phyloP scores from a whole-genome alignment of 92 coral and sea anemone species.

The Scolanthus callimorphus region DNA sequence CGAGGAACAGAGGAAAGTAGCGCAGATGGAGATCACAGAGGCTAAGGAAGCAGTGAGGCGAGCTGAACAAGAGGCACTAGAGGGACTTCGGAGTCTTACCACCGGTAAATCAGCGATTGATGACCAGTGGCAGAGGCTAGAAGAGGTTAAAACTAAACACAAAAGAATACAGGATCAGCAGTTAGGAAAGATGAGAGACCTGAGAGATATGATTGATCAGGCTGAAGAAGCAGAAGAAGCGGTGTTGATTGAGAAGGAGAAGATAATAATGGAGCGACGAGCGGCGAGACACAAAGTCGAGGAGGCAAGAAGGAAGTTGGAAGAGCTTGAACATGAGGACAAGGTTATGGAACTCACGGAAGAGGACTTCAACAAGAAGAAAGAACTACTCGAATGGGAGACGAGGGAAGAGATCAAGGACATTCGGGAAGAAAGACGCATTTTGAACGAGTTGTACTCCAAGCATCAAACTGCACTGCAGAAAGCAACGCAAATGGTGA shows the following conservation, averaged over 20 bases:
- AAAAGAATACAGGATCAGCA: constrained; percentile 85
- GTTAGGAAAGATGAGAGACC: constrained; percentile 76
- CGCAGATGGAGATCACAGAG: constrained; percentile 76
- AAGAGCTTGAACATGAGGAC: constrained; percentile 87
- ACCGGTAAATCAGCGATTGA: constrained; percentile 98
- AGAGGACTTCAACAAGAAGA: constrained; percentile 92
- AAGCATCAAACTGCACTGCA: constrained; percentile 91
- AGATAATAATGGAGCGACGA: constrained; percentile 92
- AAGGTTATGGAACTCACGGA: constrained; percentile 83
- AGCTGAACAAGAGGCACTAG: constrained; percentile 89
- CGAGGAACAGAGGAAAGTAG: constrained; percentile 79
- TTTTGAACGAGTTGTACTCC: constrained; percentile 69
- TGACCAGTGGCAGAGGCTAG: constrained; percentile 80
- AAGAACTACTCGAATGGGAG: constrained; percentile 86
- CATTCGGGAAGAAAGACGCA: constrained; percentile 91
- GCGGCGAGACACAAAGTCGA: constrained; percentile 96
- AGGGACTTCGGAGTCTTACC: constrained; percentile 90
- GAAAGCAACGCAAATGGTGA: constrained; percentile 95
- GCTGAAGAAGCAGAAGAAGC: constrained; percentile 97
- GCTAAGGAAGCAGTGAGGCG: constrained; percentile 88
- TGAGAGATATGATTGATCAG: constrained; percentile 83
- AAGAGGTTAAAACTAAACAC: constrained; percentile 89
- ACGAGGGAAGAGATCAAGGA: constrained; percentile 95
- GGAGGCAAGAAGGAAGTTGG: constrained; percentile 86
- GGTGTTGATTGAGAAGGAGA: constrained; percentile 89